Base-by-base conservation (phyloP, 1,140 invertebrate species). In the Palaemon carinicauda region DNA sequence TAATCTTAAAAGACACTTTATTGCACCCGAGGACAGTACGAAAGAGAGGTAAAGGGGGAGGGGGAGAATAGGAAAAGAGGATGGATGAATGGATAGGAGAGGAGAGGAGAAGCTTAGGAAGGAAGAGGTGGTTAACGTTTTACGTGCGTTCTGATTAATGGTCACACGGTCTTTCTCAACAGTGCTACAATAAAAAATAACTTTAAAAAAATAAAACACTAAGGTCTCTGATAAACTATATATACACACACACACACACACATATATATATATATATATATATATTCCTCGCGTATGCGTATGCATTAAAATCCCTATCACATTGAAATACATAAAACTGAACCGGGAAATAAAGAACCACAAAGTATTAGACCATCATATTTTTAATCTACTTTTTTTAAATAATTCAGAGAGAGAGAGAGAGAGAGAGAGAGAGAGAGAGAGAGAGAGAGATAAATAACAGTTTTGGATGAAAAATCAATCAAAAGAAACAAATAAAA, bases 1-100 rank as follows among this genome's bases (percentile, higher is more conserved):
- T 85, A 85, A 79, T 85, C 75, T 31, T 78, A 60, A 85, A 80
- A 79, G 77, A 79, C 31, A 78, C 56, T 85, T 85, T 85, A 85
- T 85, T 80, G 83, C 83, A 50, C 79, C 54, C 65, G 69, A 31
- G 83, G 75, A 53, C 78, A 52, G 21, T 21, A 12, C 4, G 24
- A 52, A n/a, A n/a, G n/a, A n/a, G n/a, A n/a, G n/a, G 52, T 29
- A 19, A 21, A 51, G 56, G 31, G 17, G 80, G 27, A 21, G 53
- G 17, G 24, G 51, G 27, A 24, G 29, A 80, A 50, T 14, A 27
- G 77, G 27, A 24, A 54, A 51, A 29, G 52, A 24, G 33, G 31
- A 41, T 41, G 33, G 24, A 50, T 10, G 74, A 19, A n/a, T 7
- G 69, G n/a, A n/a, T n/a, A 21, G 31, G 69, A 21, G 15, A 21